Percentiles rank a stretch among this genome's conserved stretches.
These are phyloP conservation scores for Troides aeacus DNA, from an alignment of 2,888 invertebrate genomes.

Conservation along the genomic window DNA sequence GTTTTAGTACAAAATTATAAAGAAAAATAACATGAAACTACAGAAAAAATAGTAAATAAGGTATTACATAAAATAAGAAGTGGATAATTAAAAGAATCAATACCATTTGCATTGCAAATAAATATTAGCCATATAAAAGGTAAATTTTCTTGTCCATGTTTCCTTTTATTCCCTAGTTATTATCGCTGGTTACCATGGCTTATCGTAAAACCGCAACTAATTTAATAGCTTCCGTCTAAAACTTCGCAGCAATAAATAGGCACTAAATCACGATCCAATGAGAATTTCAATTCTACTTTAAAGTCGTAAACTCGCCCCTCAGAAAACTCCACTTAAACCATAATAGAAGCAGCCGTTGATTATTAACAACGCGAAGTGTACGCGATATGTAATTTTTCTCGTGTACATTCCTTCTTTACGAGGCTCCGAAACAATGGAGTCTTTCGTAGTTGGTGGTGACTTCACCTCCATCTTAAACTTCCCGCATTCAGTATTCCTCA, in stretches of 20 bases:
- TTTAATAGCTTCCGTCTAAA: conserved; percentile 17
- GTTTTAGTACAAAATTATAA: too few relatives aligned
- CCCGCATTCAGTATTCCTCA: conserved; percentile 41
- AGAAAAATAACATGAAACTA: too few relatives aligned
- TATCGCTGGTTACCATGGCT: not conserved
- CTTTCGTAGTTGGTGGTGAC: conserved; percentile 35
- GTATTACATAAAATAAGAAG: too few relatives aligned
- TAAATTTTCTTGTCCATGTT: not conserved
- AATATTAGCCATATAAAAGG: not conserved
- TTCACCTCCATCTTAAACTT: conserved; percentile 34
- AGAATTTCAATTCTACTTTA: conserved; percentile 11
- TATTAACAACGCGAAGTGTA: conserved; percentile 4
- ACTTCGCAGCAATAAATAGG: conserved; percentile 19
- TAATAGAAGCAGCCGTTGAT: not conserved
- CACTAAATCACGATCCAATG: conserved; percentile 18
- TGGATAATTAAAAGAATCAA: too few relatives aligned
- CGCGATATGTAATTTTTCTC: conserved; percentile 1
- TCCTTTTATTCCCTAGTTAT: not conserved
- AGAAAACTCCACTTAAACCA: not conserved
- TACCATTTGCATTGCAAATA: too few relatives aligned
- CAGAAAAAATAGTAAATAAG: too few relatives aligned
- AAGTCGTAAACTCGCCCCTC: conserved; percentile 15
- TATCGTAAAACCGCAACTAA: conserved; percentile 14
- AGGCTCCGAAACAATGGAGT: conserved; percentile 26
- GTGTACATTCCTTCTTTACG: conserved; percentile 5